Evolutionary conservation across 2,113 vertebrate species (phyloP).

Genomic region (Oophaga pumilio): DNA sequence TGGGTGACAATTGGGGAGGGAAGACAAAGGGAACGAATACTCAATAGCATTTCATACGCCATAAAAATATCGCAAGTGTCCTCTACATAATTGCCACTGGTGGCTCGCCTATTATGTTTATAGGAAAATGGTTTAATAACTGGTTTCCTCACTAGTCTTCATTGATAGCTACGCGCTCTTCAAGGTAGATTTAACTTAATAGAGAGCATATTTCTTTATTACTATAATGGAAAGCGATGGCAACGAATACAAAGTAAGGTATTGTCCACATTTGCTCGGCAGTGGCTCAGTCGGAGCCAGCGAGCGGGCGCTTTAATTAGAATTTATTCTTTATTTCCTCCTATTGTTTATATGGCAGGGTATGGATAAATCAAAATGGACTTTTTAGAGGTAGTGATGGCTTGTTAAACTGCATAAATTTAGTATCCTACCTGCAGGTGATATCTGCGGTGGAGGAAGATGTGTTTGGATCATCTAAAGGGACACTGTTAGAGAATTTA

Average conservation of each 20-base stretch:
- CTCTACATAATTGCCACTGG: constrained; percentile 34
- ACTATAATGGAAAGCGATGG: constrained; percentile 28
- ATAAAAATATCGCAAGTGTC: constrained; percentile 32
- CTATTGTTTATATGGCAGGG: neutral
- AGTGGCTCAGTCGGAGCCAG: neutral
- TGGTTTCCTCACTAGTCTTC: constrained; percentile 40
- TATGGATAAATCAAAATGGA: neutral
- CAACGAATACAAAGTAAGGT: constrained; percentile 13
- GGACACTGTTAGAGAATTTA: neutral
- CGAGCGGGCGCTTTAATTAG: constrained; percentile 1
- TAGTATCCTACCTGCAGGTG: neutral
- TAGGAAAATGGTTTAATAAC: constrained; percentile 54
- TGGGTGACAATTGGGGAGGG: neutral
- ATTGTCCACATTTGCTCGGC: neutral
- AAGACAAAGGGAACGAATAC: neutral
- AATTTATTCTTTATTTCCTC: constrained; percentile 23
- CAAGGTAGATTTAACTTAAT: constrained; percentile 55
- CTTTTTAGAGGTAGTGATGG: neutral
- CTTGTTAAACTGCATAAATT: neutral
- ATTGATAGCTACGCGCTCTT: constrained; percentile 51
- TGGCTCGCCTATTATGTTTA: constrained; percentile 26
- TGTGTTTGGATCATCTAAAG: neutral
- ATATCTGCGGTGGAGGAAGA: neutral
- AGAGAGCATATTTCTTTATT: constrained; percentile 50
- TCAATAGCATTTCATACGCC: constrained; percentile 17